Conservation (phyloP, 2,888 invertebrate genomes). For the Melangyna quadrimaculata region DNA sequence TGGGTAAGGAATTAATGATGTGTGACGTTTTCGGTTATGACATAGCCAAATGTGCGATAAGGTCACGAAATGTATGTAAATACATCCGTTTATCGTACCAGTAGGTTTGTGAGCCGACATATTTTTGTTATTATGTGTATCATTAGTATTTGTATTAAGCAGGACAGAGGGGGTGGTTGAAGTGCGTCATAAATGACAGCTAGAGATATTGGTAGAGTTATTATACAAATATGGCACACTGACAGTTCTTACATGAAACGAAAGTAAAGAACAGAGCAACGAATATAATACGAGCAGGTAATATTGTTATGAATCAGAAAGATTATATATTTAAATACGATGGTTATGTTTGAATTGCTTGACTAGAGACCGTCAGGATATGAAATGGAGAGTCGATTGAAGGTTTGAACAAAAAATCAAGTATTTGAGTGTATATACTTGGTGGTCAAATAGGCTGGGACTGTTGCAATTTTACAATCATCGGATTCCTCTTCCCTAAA, state of each 20-base stretch:
- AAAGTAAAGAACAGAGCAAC: not conserved
- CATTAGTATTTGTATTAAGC: not conserved
- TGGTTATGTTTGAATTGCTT: not conserved
- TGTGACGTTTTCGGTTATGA: constrained; percentile 61
- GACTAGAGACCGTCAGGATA: not conserved
- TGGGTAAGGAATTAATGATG: constrained; percentile 43
- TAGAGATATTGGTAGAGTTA: not conserved
- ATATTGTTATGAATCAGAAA: not conserved
- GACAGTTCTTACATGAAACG: not conserved
- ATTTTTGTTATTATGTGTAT: constrained; percentile 5
- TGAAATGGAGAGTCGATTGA: no score
- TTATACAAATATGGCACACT: not conserved
- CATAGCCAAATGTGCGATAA: constrained; percentile 51
- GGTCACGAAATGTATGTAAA: constrained; percentile 48
- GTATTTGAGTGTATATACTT: no score
- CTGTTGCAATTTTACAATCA: no score
- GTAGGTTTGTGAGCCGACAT: constrained; percentile 18
- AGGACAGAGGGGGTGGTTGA: not conserved
- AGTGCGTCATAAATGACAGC: constrained; percentile 14
- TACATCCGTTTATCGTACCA: not conserved
- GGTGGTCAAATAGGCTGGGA: no score
- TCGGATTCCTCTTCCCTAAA: no score
- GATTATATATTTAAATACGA: not conserved
- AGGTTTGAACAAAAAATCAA: no score
- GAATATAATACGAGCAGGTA: no score